Evolutionary conservation across 2,113 vertebrate species (phyloP), one percentile per base, ranked within the genome.

Genomic region (Onychostruthus taczanowskii): DNA sequence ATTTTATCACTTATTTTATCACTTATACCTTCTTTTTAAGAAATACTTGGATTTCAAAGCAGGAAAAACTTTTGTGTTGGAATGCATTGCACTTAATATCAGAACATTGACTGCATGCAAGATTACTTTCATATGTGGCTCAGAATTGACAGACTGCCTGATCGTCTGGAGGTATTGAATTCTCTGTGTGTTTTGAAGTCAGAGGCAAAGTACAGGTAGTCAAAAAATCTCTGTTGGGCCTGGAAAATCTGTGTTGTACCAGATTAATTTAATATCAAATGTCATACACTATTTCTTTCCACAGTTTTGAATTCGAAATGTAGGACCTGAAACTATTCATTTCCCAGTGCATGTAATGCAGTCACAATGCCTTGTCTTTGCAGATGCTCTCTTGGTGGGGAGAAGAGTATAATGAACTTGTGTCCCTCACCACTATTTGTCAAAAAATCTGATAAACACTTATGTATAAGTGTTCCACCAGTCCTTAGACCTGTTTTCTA

Each of bases 381-480:
- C 37, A 83, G 23, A 33, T 18, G 35, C 23, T 63, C 30, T 82
- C 6, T 24, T 68, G 24, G 19, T 47, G 13, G 6, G 7, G 16
- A 18, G 83, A 86, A 50, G 24, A 49, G 11, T 12, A 18, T 4
- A 68, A 52, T 41, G 9, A 2, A 15, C 19, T 61, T 83, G 6
- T 47, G 16, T 39, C 9, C 13, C 11, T 90, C 52, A 52, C 7
- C 35, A 14, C 14, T 61, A 10, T 43, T 61, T 39, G 10, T 27
- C 30, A 84, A 66, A 80, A 80, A 4, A 7, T 26, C 17, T 49
- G 14, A 74, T n/a, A 84, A 85, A 64, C 15, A 7, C 22, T 35
- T 62, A 16, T 0, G 0, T 37, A 33, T 5, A 6, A 56, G 3
- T 46, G 7, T 82, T 78, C 47, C 16, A 55, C 20, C n/a, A n/a